Percentiles rank a stretch among this genome's conserved stretches.
Conservation (phyloP, 2,797 vertebrate genomes). For the Emys orbicularis region DNA sequence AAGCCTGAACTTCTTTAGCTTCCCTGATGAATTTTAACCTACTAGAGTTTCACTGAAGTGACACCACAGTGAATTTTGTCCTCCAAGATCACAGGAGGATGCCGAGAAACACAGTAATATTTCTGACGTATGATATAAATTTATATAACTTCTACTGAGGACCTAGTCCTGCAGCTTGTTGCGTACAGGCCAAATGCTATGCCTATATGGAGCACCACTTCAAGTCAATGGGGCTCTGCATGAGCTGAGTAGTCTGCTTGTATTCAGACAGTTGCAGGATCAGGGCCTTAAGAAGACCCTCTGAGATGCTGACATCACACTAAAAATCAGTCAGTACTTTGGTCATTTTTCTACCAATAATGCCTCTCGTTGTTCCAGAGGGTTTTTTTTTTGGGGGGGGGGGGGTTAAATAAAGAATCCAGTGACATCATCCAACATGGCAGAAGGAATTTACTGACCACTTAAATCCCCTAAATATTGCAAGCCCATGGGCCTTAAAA, state of each 20-base stretch:
- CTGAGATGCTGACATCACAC: background rate
- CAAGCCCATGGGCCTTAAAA: background rate
- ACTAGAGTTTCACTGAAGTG: too few relatives aligned
- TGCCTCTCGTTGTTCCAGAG: background rate
- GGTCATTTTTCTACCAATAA: conserved; percentile 17
- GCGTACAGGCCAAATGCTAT: background rate
- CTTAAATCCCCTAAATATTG: background rate
- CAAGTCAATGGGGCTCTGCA: background rate
- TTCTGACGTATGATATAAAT: too few relatives aligned
- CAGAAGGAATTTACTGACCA: background rate
- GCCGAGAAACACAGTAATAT: too few relatives aligned
- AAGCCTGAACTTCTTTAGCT: too few relatives aligned
- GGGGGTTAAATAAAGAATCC: background rate
- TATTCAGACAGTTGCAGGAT: background rate
- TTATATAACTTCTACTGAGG: too few relatives aligned
- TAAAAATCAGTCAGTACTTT: background rate
- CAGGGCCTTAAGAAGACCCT: background rate
- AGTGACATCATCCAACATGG: background rate
- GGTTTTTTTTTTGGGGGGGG: too few relatives aligned
- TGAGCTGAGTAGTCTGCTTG: background rate
- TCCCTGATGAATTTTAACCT: too few relatives aligned
- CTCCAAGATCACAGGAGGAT: too few relatives aligned
- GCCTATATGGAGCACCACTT: background rate
- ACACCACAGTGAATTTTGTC: too few relatives aligned
- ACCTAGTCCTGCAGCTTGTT: background rate